Percentiles rank a stretch among this genome's conserved stretches.
phyloP scores from a whole-genome alignment of 2,113 vertebrate genomes.

The Mobula birostris region DNA sequence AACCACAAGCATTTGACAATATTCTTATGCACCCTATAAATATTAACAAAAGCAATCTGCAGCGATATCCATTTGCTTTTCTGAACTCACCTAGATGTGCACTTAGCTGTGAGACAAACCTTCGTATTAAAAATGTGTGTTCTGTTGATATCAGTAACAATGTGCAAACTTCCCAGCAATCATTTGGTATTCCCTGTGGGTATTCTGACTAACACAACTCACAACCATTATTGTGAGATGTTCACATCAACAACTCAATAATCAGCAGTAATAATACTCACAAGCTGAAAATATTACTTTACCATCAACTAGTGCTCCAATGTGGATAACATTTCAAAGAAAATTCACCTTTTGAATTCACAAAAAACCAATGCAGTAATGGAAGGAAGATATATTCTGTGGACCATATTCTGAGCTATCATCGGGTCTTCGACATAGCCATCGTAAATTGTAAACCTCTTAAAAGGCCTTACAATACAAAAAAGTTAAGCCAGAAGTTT shows the following conservation, averaged over 20 bases:
- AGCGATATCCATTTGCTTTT: background rate
- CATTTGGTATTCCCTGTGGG: background rate
- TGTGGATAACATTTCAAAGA: background rate
- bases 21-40: slow-evolving; percentile 9
- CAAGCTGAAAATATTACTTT: background rate
- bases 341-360: background rate
- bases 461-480: background rate
- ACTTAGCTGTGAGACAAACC: background rate
- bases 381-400: background rate
- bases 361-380: background rate
- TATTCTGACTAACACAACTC: background rate
- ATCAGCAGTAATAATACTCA: background rate
- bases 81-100: background rate
- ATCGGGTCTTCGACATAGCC: background rate
- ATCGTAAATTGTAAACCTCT: background rate
- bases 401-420: background rate
- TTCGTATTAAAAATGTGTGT: background rate
- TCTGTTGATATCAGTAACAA: background rate
- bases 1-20: background rate
- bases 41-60: slow-evolving; percentile 27
- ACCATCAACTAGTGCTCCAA: no score
- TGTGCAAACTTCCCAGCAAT: background rate
- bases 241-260: slow-evolving; percentile 10
- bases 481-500: background rate
- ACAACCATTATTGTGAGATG: background rate